A percentile compares a stretch with the other conserved stretches of the same genome.
Conservation (phyloP, 2,113 vertebrate genomes). For the Perca schrenkii region DNA sequence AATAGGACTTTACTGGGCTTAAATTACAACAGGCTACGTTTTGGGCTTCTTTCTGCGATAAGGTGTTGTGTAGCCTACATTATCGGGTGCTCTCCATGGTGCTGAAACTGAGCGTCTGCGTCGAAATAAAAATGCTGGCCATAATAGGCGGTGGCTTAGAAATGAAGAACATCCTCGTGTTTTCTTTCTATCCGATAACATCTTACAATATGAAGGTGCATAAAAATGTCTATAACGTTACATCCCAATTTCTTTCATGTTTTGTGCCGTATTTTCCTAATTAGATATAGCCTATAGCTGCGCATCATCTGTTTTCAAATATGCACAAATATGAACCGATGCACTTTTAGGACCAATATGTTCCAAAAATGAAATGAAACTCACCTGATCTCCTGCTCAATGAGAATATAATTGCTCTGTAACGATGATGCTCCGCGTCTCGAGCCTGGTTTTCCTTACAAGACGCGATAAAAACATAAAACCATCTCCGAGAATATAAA, state of each 20-base stretch:
- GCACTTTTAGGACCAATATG: background rate
- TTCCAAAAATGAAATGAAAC: constrained; percentile 19
- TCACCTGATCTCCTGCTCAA: constrained; percentile 67
- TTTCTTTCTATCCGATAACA: background rate
- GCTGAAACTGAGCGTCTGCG: constrained; percentile 77
- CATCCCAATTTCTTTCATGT: background rate
- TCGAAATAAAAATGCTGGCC: constrained; percentile 36
- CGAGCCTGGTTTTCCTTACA: constrained; percentile 20
- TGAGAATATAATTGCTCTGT: constrained; percentile 38
- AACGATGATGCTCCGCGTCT: constrained; percentile 66
- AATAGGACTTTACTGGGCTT: background rate
- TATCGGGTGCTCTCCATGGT: constrained; percentile 83
- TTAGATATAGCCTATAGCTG: background rate
- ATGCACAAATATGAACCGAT: background rate
- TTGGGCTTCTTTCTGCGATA: background rate
- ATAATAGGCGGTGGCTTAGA: constrained; percentile 63
- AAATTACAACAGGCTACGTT: background rate
- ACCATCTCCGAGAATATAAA: constrained; percentile 57
- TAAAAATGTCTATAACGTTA: background rate
- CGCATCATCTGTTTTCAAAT: constrained; percentile 12
- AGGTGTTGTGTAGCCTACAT: background rate
- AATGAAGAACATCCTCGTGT: background rate
- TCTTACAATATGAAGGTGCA: background rate
- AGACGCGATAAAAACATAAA: constrained; percentile 39
- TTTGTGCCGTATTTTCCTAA: fast-evolving